Evolutionary conservation across 23 tunicate species (phyloP), one percentile per base, ranked within the genome.

Genomic region (Trididemnum nubilum): DNA sequence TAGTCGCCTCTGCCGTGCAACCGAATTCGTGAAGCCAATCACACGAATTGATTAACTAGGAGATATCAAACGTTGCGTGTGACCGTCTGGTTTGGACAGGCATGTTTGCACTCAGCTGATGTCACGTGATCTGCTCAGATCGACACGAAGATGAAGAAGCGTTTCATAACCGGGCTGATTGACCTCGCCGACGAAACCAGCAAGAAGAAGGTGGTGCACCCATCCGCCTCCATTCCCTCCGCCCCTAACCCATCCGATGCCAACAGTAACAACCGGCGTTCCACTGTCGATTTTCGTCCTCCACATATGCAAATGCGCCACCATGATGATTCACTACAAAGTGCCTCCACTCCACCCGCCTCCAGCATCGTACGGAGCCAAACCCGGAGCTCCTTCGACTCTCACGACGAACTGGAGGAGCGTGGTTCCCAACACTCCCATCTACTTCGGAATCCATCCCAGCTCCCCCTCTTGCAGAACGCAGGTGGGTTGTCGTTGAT

Each of bases 161-260:
- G 61, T 70, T 83, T 78, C 61, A 83, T 89, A 26, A 78, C 58
- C 3, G 94, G 94, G 4, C 39, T 89, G 35, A 79, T 89, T 28
- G 94, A 89, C 60, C 85, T 85, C 33, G 79, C 88, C 0, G 88
- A 83, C 39, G 52, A 78, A 27, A 78, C 81, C 36, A 71, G 39
- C n/a, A 69, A 33, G 74, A 69, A 32, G 38, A 33, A 28, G 74
- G 67, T 61, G 67, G 28, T 23, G 26, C 18, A 61, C 18, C 26
- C 3, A 15, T 9, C 9, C 12, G 54, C 12, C 12, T 9, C 9
- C 54, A n/a, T n/a, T n/a, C n/a, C n/a, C n/a, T 9, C 12, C 9
- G 54, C 12, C 9, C 12, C 15, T 15, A 44, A 44, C 54, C 54
- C 54, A 9, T 15, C 54, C 9, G 54, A 7, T 44, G 15, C 54